Conservation (phyloP, 2,888 invertebrate genomes). For the Blastobasis adustella region DNA sequence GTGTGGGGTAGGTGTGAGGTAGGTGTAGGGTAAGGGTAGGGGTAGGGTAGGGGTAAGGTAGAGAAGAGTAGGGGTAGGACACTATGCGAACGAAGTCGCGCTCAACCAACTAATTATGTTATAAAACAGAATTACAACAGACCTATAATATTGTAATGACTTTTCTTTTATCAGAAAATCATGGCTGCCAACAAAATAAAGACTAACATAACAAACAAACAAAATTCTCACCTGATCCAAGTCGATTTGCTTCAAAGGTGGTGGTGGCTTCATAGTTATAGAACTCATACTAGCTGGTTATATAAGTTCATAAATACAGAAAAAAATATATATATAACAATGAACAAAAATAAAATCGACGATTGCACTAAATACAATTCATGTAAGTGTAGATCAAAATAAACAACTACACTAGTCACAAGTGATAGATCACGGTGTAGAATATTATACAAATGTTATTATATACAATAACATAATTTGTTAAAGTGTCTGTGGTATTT, state of each 20-base stretch:
- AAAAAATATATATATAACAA: conserved; percentile 16
- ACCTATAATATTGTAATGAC: too few relatives aligned
- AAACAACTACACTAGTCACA: conserved; percentile 38
- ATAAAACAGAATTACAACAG: too few relatives aligned
- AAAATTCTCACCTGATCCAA: conserved; percentile 77
- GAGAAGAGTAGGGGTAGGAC: too few relatives aligned
- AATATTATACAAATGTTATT: conserved; percentile 27
- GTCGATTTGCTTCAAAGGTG: conserved; percentile 83
- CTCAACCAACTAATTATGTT: too few relatives aligned
- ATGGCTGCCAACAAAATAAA: not conserved
- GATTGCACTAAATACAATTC: conserved; percentile 17
- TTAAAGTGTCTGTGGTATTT: conserved; percentile 14
- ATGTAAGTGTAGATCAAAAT: conserved; percentile 14
- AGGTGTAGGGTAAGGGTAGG: too few relatives aligned
- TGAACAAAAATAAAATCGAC: conserved; percentile 23
- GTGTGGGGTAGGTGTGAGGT: too few relatives aligned
- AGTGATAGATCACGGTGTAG: conserved; percentile 49
- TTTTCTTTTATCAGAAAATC: too few relatives aligned
- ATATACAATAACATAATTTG: conserved; percentile 42
- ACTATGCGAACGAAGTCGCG: too few relatives aligned
- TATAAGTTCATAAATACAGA: conserved; percentile 13
- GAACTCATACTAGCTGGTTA: conserved; percentile 34
- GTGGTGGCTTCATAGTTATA: conserved; percentile 45
- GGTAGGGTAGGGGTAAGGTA: too few relatives aligned
- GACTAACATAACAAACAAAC: not conserved